Percentiles rank a stretch among this genome's conserved stretches.
phyloP scores from a whole-genome alignment of 2,888 invertebrate species.

The Sisyra terminalis region DNA sequence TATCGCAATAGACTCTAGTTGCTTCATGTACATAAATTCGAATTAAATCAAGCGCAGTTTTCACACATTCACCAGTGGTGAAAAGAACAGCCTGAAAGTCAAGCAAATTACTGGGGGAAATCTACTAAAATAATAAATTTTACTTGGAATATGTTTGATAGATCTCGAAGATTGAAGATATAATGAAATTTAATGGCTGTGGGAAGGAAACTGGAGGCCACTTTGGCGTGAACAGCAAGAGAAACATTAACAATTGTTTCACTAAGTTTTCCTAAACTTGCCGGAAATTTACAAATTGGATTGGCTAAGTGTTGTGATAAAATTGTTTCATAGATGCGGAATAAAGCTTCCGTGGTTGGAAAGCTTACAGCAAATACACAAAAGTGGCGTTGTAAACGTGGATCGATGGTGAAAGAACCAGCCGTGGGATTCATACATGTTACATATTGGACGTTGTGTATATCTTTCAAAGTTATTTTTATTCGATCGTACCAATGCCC shows the following conservation, averaged over 20 bases:
- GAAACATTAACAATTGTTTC: slow-evolving; percentile 52
- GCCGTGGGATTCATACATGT: slow-evolving; percentile 95
- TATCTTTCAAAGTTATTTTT: slow-evolving; percentile 75
- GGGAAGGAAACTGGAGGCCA: slow-evolving; percentile 65
- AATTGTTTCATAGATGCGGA: slow-evolving; percentile 72
- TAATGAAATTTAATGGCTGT: slow-evolving; percentile 94
- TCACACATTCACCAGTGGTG: slow-evolving; percentile 58
- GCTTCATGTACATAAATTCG: slow-evolving; percentile 85
- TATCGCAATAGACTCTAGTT: slow-evolving; percentile 80
- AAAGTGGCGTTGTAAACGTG: slow-evolving; percentile 76
- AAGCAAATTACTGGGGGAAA: not conserved
- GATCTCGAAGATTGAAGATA: slow-evolving; percentile 78
- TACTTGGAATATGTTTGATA: slow-evolving; percentile 89
- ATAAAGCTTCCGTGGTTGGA: slow-evolving; percentile 64
- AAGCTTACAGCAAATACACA: slow-evolving; percentile 79
- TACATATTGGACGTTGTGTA: slow-evolving; percentile 85
- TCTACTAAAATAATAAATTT: slow-evolving; percentile 9
- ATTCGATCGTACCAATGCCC: slow-evolving; percentile 88
- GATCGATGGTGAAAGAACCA: slow-evolving; percentile 86
- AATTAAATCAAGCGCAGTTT: slow-evolving; percentile 50
- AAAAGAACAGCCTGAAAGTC: slow-evolving; percentile 65
- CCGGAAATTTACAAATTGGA: slow-evolving; percentile 47
- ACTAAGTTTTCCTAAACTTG: slow-evolving; percentile 37
- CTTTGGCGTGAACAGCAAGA: slow-evolving; percentile 56
- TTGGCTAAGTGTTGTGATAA: slow-evolving; percentile 55